Evolutionary conservation across 2,888 invertebrate genomes (phyloP).

Genomic region (Serrognathus titanus): DNA sequence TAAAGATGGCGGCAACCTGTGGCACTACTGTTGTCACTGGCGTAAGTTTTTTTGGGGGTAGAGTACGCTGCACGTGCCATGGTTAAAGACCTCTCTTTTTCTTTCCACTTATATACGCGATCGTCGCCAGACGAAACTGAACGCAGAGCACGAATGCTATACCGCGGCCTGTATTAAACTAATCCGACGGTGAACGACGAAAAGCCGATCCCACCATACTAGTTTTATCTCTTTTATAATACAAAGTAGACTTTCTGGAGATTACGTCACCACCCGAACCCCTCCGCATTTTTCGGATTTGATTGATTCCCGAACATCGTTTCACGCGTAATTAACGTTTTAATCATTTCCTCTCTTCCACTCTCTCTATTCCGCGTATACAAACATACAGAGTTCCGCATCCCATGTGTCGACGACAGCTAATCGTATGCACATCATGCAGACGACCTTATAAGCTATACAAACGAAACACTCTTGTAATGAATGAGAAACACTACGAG

Average conservation of each 20-base stretch:
- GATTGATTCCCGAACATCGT: too few species aligned
- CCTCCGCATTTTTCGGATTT: neutral
- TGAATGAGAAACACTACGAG: too few species aligned
- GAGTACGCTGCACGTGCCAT: neutral
- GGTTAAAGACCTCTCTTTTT: neutral
- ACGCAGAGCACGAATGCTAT: neutral
- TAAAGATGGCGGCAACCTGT: neutral
- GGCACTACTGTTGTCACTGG: neutral
- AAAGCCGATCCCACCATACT: neutral
- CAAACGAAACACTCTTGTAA: too few species aligned
- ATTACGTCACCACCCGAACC: constrained; percentile 1
- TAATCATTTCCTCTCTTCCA: too few species aligned
- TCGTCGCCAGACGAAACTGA: neutral
- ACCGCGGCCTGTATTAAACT: constrained; percentile 1
- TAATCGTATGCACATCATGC: too few species aligned
- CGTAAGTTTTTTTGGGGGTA: neutral
- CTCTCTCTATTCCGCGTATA: too few species aligned
- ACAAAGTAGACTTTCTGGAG: constrained; percentile 3
- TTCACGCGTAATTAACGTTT: too few species aligned
- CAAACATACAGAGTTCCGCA: too few species aligned
- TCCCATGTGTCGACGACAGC: too few species aligned
- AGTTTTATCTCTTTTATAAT: neutral
- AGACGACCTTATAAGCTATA: too few species aligned
- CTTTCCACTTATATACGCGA: neutral
- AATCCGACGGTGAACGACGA: neutral